Evolutionary conservation across 2,797 vertebrate genomes (phyloP), one percentile per base, ranked within the genome.

Genomic region (Chelmon rostratus): DNA sequence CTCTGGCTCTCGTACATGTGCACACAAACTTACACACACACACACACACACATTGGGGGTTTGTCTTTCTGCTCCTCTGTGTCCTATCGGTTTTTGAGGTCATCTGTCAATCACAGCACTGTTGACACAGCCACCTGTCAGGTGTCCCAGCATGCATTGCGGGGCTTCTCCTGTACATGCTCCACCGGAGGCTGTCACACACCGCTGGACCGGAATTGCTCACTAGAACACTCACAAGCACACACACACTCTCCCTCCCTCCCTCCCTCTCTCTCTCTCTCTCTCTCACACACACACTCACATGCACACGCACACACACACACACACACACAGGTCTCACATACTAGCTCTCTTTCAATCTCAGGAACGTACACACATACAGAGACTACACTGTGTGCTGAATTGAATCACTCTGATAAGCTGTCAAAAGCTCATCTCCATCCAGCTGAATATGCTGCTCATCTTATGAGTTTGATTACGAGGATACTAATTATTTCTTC

Each of bases 51-150:
- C 62, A 77, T 61, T 33, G 61, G 9, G 40, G 35, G 25, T 77
- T 76, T 63, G 52, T 85, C 70, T 74, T 74, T 88, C 61, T 83
- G 84, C 54, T 85, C 72, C 70, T 82, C 77, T 64, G 33, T 77
- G 66, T 84, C 81, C 79, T 82, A 59, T 64, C 81, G 77, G 80
- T 82, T 83, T 89, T 89, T 66, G 87, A 93, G 93, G 93, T 94
- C 88, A 94, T 78, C 90, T 88, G 91, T 93, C 93, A 91, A 88
- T 94, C 91, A 86, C 68, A 75, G 33, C 65, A 8, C 68, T 56
- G 80, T 84, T 86, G 35, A 85, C 37, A 64, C 50, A 18, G 78
- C 86, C 82, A 91, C 93, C 90, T 91, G 90, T 89, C 88, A 88
- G 76, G 82, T 84, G 62, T 87, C 88, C 90, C 90, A 92, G 84